A percentile compares a stretch with the other conserved stretches of the same genome.
Conservation (phyloP, 2,113 vertebrate species). For the Camelus dromedarius region DNA sequence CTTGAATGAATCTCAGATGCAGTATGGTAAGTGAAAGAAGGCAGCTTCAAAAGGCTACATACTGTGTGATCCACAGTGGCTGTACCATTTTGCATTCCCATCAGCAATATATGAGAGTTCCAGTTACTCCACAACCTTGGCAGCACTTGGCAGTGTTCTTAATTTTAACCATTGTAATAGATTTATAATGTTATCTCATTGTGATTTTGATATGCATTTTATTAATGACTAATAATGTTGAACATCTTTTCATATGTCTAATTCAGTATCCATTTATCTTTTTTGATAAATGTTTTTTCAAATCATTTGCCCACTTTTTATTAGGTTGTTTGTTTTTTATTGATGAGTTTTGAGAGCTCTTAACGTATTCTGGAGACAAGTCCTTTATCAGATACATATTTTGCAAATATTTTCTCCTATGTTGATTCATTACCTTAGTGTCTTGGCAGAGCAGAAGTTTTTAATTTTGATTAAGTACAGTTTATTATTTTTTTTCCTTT, state of each 20-base stretch:
- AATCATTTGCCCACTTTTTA: constrained; percentile 24
- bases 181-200: background rate
- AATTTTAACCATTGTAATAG: background rate
- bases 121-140: background rate
- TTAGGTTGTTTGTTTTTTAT: background rate
- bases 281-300: constrained; percentile 3
- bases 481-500: background rate
- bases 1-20: background rate
- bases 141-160: background rate
- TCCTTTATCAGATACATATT: background rate
- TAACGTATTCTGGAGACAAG: background rate
- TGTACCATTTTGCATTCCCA: background rate
- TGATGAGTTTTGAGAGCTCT: background rate
- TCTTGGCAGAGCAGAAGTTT: background rate
- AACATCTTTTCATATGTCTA: constrained; percentile 16
- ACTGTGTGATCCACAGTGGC: background rate
- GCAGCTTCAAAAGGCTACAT: background rate
- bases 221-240: background rate
- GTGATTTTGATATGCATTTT: constrained; percentile 39
- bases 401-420: constrained; percentile 1
- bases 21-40: constrained; percentile 7
- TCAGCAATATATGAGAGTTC: background rate
- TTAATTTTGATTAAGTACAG: constrained; percentile 3
- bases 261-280: constrained; percentile 5
- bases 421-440: background rate